Percentiles rank a stretch among this genome's conserved stretches.
phyloP scores from a whole-genome alignment of 2,888 invertebrate genomes.

The Eupeodes latifasciatus region DNA sequence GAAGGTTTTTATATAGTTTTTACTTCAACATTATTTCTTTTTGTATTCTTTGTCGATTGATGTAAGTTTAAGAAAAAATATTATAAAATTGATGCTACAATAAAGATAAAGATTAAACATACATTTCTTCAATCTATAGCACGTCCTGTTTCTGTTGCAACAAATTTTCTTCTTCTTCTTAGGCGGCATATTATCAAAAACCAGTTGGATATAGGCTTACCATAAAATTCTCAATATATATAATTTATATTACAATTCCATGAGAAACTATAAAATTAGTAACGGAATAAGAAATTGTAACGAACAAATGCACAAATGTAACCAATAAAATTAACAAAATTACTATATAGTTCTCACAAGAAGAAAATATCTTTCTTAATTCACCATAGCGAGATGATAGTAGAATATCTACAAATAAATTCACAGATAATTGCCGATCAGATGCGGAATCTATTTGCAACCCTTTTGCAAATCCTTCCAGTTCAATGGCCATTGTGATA shows the following conservation, averaged over 20 bases:
- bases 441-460: constrained; percentile 49
- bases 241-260: background rate
- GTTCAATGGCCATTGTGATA: background rate
- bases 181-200: too few relatives aligned
- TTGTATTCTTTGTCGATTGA: too few relatives aligned
- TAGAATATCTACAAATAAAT: constrained; percentile 54
- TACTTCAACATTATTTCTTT: too few relatives aligned
- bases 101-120: too few relatives aligned
- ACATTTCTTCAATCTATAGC: too few relatives aligned
- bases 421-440: constrained; percentile 67
- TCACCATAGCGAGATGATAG: constrained; percentile 56
- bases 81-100: too few relatives aligned
- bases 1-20: too few relatives aligned
- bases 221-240: background rate
- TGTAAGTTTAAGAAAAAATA: too few relatives aligned
- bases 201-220: background rate
- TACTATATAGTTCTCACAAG: constrained; percentile 29
- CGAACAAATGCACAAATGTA: constrained; percentile 12
- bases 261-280: constrained; percentile 54
- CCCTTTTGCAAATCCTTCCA: constrained; percentile 47
- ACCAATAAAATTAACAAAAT: constrained; percentile 39
- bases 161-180: too few relatives aligned
- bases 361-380: constrained; percentile 38
- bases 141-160: too few relatives aligned
- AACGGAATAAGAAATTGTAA: constrained; percentile 57